These are phyloP conservation scores for Rhagium mordax DNA, from an alignment of 2,888 invertebrate species.

Conservation along the genomic window DNA sequence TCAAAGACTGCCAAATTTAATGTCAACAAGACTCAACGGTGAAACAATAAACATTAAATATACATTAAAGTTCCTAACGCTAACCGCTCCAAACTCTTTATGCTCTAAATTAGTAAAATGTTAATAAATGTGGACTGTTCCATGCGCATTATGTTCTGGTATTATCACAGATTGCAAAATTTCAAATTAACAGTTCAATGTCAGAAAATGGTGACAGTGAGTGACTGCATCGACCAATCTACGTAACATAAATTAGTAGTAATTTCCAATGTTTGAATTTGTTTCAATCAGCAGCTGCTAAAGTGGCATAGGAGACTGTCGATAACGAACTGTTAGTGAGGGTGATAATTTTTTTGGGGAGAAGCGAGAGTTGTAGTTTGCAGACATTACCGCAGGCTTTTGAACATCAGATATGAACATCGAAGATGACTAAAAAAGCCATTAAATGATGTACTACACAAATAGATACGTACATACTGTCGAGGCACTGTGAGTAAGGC, in stretches of 20 bases:
- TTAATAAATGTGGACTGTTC: too few species aligned
- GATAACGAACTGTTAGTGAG: too few species aligned
- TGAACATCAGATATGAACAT: conserved; percentile 59
- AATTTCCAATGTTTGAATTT: too few species aligned
- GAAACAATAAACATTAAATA: neutral
- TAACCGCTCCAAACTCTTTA: too few species aligned
- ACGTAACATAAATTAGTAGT: too few species aligned
- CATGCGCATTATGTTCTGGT: too few species aligned
- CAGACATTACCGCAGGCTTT: conserved; percentile 59
- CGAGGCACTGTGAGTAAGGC: conserved; percentile 89
- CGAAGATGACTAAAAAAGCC: conserved; percentile 64
- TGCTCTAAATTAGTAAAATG: too few species aligned
- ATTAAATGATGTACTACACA: conserved; percentile 69
- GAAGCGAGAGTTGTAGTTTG: conserved; percentile 46
- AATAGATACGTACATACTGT: conserved; percentile 70
- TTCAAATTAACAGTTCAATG: neutral
- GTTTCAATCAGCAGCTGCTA: too few species aligned
- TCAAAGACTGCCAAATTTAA: neutral
- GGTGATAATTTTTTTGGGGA: conserved; percentile 23
- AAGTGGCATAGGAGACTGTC: too few species aligned
- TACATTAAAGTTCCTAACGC: neutral
- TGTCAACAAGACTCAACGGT: too few species aligned
- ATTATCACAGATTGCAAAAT: conserved; percentile 14
- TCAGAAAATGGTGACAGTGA: neutral
- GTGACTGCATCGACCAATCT: neutral